Evolutionary conservation across 1,140 invertebrate species (phyloP).

Genomic region (Ooceraea biroi): DNA sequence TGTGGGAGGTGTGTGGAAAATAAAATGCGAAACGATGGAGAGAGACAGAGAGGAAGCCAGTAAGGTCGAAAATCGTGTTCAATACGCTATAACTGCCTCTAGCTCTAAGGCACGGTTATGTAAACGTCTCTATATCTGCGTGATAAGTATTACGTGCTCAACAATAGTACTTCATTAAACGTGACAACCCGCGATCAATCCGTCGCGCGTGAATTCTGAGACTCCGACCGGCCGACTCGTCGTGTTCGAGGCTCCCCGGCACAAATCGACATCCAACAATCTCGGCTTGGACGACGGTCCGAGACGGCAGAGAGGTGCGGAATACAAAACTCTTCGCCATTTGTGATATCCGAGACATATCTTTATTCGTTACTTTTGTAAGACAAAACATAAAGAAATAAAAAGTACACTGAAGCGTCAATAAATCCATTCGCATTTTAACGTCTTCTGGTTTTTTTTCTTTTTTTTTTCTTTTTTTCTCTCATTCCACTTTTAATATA

Average conservation of each 20-base stretch:
- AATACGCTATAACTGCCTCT: conserved; percentile 57
- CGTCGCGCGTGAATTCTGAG: conserved; percentile 8
- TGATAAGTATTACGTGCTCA: conserved; percentile 63
- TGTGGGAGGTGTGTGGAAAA: conserved; percentile 27
- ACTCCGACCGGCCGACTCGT: conserved; percentile 4
- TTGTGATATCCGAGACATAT: conserved; percentile 76
- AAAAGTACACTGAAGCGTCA: conserved; percentile 80
- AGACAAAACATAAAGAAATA: conserved; percentile 82
- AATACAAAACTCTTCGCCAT: conserved; percentile 74
- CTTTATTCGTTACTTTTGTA: conserved; percentile 80
- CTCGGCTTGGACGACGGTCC: conserved; percentile 6
- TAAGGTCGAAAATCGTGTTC: conserved; percentile 44
- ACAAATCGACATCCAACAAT: conserved; percentile 29
- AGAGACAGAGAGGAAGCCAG: conserved; percentile 31
- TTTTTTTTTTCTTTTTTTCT: conserved; percentile 3
- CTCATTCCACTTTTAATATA: conserved; percentile 69
- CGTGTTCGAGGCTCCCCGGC: not conserved
- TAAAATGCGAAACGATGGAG: conserved; percentile 22
- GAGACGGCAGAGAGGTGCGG: conserved; percentile 69
- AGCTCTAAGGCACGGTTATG: conserved; percentile 70
- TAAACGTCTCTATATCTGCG: conserved; percentile 58
- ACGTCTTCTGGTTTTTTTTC: conserved; percentile 29
- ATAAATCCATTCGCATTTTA: conserved; percentile 75
- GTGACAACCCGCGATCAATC: conserved; percentile 42
- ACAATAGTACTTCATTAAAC: conserved; percentile 40